Evolutionary conservation across 2,888 invertebrate species (phyloP), one percentile per base, ranked within the genome.

Genomic region (Girardia tigrina): DNA sequence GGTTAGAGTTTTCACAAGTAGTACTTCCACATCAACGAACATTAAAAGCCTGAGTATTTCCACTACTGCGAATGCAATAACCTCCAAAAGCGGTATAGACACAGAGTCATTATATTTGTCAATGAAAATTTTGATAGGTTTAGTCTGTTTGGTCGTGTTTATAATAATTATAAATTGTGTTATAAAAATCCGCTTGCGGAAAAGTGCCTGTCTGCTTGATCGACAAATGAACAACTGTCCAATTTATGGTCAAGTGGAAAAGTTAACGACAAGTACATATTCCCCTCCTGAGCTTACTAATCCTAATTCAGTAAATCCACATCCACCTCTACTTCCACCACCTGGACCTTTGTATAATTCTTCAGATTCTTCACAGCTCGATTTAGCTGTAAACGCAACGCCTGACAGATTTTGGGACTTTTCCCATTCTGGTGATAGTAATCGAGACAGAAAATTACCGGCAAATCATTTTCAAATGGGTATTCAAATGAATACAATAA

Each of bases 191-290:
- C 56, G 56, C 4, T 20, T 20, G 6, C 4, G 56, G n/a, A 56
- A 56, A 56, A 56, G 56, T 56, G 56, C 56, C 23, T 56, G 8
- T n/a, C n/a, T 56, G n/a, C 56, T 56, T n/a, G 56, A 56, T 16
- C 4, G 56, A 4, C 56, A 56, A 12, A 20, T 56, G 23, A 56
- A 56, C 23, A 56, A 56, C n/a, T 56, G 56, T n/a, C 56, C n/a
- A 56, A 56, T 56, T n/a, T 56, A 56, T 56, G 56, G 56, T 20
- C 56, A 56, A 56, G 56, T 56, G n/a, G 56, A 56, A 56, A 56
- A 56, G 23, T n/a, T 56, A 56, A 56, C 56, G n/a, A 56, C 56
- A 56, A 56, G 56, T 56, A 23, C 56, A 4, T 56, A 56, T 23
- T 6, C n/a, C 23, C 56, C 56, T 4, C 8, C 23, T 2, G 56